Evolutionary conservation across 2,888 invertebrate species (phyloP), one percentile per base, ranked within the genome.

Genomic region (Fragum sueziense): DNA sequence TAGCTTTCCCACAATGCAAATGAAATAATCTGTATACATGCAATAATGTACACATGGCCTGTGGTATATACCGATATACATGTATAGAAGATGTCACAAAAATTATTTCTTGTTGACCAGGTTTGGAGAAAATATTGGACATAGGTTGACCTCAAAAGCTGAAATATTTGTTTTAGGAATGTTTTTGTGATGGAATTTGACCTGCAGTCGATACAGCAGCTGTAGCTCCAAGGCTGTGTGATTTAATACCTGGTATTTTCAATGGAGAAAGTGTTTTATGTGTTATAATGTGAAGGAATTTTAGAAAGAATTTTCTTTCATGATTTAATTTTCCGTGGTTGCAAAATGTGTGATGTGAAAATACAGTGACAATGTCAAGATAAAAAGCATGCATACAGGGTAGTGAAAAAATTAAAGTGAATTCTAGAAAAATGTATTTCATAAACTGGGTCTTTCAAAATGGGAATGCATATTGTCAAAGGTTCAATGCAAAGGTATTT

Each of bases 21-120:
- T 81, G 77, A 80, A 76, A 72, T 74, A 80, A 80, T 80, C 76
- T 80, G 76, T 80, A 80, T 80, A 80, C 80, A 80, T 80, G 80
- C 71, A 67, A 67, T 51, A 70, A 51, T 76, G 77, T 81, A 78
- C 81, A 81, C 81, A 78, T 81, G 77, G 74, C 76, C 73, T 69
- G 74, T 72, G 52, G 80, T 80, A 80, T 76, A 76, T 70, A 68
- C 47, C 71, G 70, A 70, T 71, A 80, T 80, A 54, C 37, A 79
- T 79, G 79, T 79, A 70, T 57, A 33, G 61, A 29, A 68, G 27
- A 73, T 57, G 70, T 74, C 59, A 72, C 37, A 72, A 47, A 52
- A 69, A 1, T 69, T 22, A 22, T 14, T 7, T 57, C 57, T 7
- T 3, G 6, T 2, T 25, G 25, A 27, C 17, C 7, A 57, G 57